Evolutionary conservation across 2,888 invertebrate genomes (phyloP).

Genomic region (Meganola albula): DNA sequence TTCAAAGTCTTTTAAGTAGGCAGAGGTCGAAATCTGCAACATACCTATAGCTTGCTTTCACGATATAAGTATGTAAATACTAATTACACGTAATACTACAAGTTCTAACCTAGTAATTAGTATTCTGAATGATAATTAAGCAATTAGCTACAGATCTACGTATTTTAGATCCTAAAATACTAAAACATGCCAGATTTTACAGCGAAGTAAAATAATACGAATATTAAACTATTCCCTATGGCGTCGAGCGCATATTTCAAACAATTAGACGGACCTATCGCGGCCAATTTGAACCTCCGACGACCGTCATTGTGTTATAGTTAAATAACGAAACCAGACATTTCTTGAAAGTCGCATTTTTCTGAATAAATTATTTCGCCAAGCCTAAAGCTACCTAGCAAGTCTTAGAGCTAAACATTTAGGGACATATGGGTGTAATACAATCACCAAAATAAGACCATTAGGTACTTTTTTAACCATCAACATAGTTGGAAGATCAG

Average conservation of each 20-base stretch:
- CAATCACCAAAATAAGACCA: too few species aligned
- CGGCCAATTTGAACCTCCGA: slow-evolving; percentile 53
- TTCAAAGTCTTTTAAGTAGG: too few species aligned
- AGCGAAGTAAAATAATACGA: slow-evolving; percentile 18
- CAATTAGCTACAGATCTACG: slow-evolving; percentile 14
- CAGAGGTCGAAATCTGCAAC: too few species aligned
- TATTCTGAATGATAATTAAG: slow-evolving; percentile 6
- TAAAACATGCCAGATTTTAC: slow-evolving; percentile 22
- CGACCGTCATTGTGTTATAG: slow-evolving; percentile 32
- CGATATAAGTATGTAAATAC: too few species aligned
- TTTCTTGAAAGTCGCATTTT: slow-evolving; percentile 1
- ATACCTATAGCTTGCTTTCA: too few species aligned
- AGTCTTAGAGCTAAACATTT: too few species aligned
- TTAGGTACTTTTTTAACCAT: too few species aligned
- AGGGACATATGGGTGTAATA: too few species aligned
- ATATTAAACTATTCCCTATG: slow-evolving; percentile 49
- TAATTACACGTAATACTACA: too few species aligned
- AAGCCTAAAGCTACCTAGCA: too few species aligned
- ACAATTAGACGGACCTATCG: slow-evolving; percentile 64
- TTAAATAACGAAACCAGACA: neutral
- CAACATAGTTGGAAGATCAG: too few species aligned
- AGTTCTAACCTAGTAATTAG: slow-evolving; percentile 14
- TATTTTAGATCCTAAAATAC: slow-evolving; percentile 8
- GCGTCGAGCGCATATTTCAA: slow-evolving; percentile 57
- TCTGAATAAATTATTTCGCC: too few species aligned